phyloP scores from a whole-genome alignment of 2,888 invertebrate species.

The Bimastos eiseni region DNA sequence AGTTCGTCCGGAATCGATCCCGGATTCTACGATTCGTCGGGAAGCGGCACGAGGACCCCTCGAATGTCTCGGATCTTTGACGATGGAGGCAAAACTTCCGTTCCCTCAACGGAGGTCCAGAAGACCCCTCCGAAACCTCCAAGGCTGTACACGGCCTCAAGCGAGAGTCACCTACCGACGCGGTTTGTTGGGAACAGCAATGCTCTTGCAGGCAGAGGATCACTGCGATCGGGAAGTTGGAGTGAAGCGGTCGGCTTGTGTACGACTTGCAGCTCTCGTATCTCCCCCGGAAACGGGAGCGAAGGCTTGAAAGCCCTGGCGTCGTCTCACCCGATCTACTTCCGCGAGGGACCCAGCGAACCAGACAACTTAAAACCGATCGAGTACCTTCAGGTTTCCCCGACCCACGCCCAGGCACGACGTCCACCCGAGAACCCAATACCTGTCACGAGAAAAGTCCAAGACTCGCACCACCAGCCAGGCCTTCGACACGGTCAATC shows the following conservation, averaged over 20 bases:
- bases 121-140: constrained; percentile 37
- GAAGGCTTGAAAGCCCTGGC: constrained; percentile 31
- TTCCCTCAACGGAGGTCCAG: not conserved
- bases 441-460: not conserved
- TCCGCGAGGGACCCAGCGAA: not conserved
- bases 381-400: constrained; percentile 41
- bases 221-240: not conserved
- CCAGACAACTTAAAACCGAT: constrained; percentile 29
- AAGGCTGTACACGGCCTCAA: constrained; percentile 30
- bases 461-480: not conserved
- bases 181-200: not conserved
- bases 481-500: not conserved
- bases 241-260: not conserved
- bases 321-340: constrained; percentile 30
- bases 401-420: constrained; percentile 26
- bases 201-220: not conserved
- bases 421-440: not conserved
- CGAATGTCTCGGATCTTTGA: not conserved
- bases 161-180: not conserved
- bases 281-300: not conserved
- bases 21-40: constrained; percentile 39
- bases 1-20: constrained; percentile 47
- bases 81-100: not conserved
- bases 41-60: not conserved
- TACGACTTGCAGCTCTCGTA: constrained; percentile 9